These are phyloP conservation scores for Trematomus bernacchii DNA, from an alignment of 2,797 vertebrate species.

Conservation along the genomic window DNA sequence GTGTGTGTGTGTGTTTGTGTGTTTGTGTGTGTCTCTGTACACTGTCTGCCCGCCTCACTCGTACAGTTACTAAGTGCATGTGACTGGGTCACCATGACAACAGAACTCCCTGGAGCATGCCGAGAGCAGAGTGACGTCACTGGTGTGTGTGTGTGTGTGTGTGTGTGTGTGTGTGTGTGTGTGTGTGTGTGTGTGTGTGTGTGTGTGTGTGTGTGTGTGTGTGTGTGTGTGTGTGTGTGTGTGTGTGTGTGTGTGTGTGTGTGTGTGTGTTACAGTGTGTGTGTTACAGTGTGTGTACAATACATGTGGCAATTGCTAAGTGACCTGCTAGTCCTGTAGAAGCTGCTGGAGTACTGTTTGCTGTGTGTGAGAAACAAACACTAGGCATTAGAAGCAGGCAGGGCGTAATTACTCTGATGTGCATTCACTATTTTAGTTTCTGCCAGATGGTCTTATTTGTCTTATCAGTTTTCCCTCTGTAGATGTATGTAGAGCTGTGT, in stretches of 20 bases:
- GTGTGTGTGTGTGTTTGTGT: too few relatives aligned
- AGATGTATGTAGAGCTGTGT: slow-evolving; percentile 12
- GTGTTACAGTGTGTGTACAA: slow-evolving; percentile 25
- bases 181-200: neutral
- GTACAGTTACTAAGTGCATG: slow-evolving; percentile 72
- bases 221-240: slow-evolving; percentile 29
- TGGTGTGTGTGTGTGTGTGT: slow-evolving; percentile 1
- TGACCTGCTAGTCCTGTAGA: slow-evolving; percentile 29
- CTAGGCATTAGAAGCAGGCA: slow-evolving; percentile 4
- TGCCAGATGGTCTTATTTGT: slow-evolving; percentile 42
- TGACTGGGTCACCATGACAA: slow-evolving; percentile 82
- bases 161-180: neutral
- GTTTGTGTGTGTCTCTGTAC: slow-evolving; percentile 16
- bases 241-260: neutral
- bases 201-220: slow-evolving; percentile 19
- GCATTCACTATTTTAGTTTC: slow-evolving; percentile 24
- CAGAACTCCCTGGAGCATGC: slow-evolving; percentile 75
- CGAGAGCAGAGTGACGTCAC: slow-evolving; percentile 69
- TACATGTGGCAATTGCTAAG: slow-evolving; percentile 29
- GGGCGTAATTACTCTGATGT: slow-evolving; percentile 20
- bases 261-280: neutral
- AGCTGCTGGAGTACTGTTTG: neutral
- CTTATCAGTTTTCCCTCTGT: slow-evolving; percentile 3
- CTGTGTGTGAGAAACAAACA: slow-evolving; percentile 4
- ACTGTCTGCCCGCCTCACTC: slow-evolving; percentile 49